Conservation (phyloP, 1,140 invertebrate species). For the Cotesia vestalis region DNA sequence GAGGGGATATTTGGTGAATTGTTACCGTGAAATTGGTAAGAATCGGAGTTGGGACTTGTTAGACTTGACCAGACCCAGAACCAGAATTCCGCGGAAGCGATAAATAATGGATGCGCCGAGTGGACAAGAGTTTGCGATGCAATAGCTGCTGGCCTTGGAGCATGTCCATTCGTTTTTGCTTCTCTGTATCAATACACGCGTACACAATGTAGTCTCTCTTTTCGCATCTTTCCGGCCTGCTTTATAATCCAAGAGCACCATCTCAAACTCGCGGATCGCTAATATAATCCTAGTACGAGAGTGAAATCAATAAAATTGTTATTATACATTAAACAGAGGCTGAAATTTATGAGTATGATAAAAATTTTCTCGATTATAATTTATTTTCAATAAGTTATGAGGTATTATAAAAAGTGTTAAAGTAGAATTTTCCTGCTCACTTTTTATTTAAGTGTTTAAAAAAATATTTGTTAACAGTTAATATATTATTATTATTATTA, state of each 20-base stretch:
- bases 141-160: constrained; percentile 41
- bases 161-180: constrained; percentile 39
- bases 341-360: too few species aligned
- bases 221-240: constrained; percentile 16
- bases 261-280: too few species aligned
- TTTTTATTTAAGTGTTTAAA: too few species aligned
- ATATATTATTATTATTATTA: too few species aligned
- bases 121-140: constrained; percentile 38
- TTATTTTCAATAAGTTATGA: too few species aligned
- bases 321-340: too few species aligned
- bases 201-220: not conserved
- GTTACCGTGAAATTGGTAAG: constrained; percentile 7
- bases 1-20: constrained; percentile 20
- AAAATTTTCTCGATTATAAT: too few species aligned
- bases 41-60: not conserved
- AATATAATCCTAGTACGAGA: too few species aligned
- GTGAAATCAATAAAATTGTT: too few species aligned
- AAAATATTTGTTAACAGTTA: too few species aligned
- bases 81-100: constrained; percentile 40
- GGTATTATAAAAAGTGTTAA: too few species aligned
- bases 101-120: constrained; percentile 41
- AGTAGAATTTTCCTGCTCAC: too few species aligned
- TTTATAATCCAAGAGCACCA: constrained; percentile 4
- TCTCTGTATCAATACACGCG: not conserved
- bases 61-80: not conserved